Conservation (phyloP, 2,113 vertebrate species). For the Centropus bengalensis region DNA sequence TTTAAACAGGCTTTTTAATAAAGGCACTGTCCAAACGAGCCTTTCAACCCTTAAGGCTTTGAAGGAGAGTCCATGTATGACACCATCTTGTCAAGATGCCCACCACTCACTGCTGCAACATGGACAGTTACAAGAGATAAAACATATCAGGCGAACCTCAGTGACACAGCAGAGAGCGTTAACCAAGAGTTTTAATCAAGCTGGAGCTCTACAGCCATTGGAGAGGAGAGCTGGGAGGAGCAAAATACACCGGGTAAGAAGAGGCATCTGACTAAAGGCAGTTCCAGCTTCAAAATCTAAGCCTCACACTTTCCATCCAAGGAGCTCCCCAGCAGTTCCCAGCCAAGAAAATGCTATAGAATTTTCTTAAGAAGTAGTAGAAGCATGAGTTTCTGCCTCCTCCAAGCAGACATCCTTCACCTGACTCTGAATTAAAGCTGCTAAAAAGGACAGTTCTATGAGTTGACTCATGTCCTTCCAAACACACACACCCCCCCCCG, state of each 20-base stretch:
- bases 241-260: neutral
- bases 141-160: neutral
- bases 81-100: neutral
- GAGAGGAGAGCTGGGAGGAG: neutral
- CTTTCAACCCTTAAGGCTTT: neutral
- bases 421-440: neutral
- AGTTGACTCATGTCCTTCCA: neutral
- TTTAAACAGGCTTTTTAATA: neutral
- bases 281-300: neutral
- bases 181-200: neutral
- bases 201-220: neutral
- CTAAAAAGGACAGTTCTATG: neutral
- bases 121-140: neutral
- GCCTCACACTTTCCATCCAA: neutral
- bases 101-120: neutral
- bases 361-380: fast-evolving
- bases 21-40: neutral
- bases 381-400: neutral
- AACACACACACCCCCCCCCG: no score
- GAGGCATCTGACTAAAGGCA: neutral
- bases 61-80: neutral
- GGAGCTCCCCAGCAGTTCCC: neutral
- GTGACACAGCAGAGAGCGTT: neutral
- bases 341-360: neutral
- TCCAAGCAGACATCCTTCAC: neutral